Conservation (phyloP, 2,888 invertebrate genomes). For the Tholera decimalis region DNA sequence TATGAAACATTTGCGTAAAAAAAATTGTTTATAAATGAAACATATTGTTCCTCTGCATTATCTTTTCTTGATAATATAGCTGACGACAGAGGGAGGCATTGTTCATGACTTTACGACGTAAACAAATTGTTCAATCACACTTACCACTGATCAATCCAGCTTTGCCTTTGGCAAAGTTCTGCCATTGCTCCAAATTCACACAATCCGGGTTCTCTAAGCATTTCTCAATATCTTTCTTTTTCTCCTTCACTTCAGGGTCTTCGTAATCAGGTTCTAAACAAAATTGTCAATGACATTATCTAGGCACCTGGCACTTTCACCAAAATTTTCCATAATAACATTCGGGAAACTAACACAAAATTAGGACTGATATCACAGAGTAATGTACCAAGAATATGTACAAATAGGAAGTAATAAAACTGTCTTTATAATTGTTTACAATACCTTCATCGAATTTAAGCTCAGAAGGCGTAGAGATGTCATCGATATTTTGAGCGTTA, state of each 20-base stretch:
- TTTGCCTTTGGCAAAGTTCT: conserved; percentile 92
- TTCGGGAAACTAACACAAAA: conserved; percentile 1
- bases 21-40: conserved; percentile 1
- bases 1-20: background rate
- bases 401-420: conserved; percentile 68
- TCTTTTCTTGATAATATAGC: conserved; percentile 20
- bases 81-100: conserved; percentile 30
- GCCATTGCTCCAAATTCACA: conserved; percentile 90
- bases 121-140: conserved; percentile 48
- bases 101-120: conserved; percentile 35
- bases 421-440: conserved; percentile 78
- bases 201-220: conserved; percentile 87
- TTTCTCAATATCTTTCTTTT: conserved; percentile 92
- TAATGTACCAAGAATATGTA: conserved; percentile 41
- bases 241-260: conserved; percentile 92
- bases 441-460: conserved; percentile 94
- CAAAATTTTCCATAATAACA: conserved; percentile 32
- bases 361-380: conserved; percentile 30
- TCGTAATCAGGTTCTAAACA: conserved; percentile 91
- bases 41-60: conserved; percentile 10
- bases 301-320: conserved; percentile 69
- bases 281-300: conserved; percentile 61
- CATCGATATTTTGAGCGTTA: conserved; percentile 88
- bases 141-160: conserved; percentile 93
- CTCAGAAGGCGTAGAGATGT: conserved; percentile 92